Base-by-base conservation (phyloP, 2,113 vertebrate genomes). In the Capreolus pygargus region DNA sequence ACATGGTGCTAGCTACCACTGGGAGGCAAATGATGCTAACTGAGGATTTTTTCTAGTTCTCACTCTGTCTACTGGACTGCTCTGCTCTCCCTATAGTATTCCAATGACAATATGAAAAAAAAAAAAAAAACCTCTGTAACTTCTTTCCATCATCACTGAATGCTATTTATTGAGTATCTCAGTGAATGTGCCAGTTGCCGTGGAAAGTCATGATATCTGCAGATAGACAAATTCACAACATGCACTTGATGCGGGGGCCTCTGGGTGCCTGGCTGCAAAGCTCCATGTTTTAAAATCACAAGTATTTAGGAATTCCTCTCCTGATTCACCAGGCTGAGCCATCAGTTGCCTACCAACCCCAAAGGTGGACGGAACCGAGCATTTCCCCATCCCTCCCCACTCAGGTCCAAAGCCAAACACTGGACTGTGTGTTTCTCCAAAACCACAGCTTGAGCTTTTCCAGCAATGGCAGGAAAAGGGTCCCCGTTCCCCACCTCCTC, bases 401-500 rank as follows among this genome's bases (percentile, higher is more conserved):
- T 93, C 36, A 78, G 88, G 43, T 92, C 74, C 83, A 67, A 89
- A 70, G 57, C 50, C 70, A 95, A 78, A 93, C 86, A 95, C 87
- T 95, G 33, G 2, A 0, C 74, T 98, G 39, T 86, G 97, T 97
- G 91, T 98, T 98, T 97, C 43, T 28, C 82, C 70, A 4, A 96
- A 97, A 81, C 74, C 97, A 70, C 86, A 95, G 43, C 2, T 0
- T 39, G 55, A 93, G 90, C 88, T 84, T 97, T 87, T 96, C 95
- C 30, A 89, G 91, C 92, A 92, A 85, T 2, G 16, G 39, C 50
- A 91, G 92, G 97, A 92, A 93, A 94, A 92, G 52, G n/a, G 94
- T 97, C 97, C 55, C 23, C 2, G 0, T 74, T 96, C 52, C 86
- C 60, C 5, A 55, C 36, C 60, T 60, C 85, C 89, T 91, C n/a